Base-by-base conservation (phyloP, 2,888 invertebrate species). In the Biston stratarius region DNA sequence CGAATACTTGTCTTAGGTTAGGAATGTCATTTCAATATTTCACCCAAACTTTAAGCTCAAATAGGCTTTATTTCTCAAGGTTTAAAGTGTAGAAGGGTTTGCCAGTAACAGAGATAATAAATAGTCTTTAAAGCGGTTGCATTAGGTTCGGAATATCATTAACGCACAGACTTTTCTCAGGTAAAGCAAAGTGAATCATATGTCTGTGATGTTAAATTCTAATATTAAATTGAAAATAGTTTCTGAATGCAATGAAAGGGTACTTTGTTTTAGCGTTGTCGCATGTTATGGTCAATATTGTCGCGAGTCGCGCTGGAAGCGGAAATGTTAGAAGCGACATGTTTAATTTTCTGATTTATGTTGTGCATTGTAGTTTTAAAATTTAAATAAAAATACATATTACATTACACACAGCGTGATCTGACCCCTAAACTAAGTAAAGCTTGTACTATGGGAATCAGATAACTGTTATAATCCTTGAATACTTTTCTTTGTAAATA, bases 1-100 rank as follows among this genome's bases (percentile, higher is more conserved):
- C 76, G 72, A 78, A 81, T 82, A 79, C 79, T 87, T 88, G 83
- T 73, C 77, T 75, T 69, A 80, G 80, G 80, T 79, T 76, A 80
- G 79, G 80, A 81, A 83, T 81, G 74, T 70, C 74, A 78, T 77
- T 77, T 64, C 64, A 66, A 61, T 69, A 62, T 64, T 61, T 57
- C 36, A 48, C n/a, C 24, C 7, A n/a, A 24, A 44, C 6, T 36
- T n/a, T 15, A 15, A 14, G 11, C 51, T 11, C 48, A 58, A 36
- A 0, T 42, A 14, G 0, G 61, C 53, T 42, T 10, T 64, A 53
- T 47, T 9, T 12, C 5, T 15, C 6, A 10, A 6, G 0, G 0
- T 0, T 11, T 44, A 60, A 47, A 47, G 60, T 55, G n/a, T 9
- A 56, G 33, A 62, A 59, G 7, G 1, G 24, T 11, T 44, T 38